phyloP scores from a whole-genome alignment of 2,113 vertebrate species.

The Clinocottus analis region DNA sequence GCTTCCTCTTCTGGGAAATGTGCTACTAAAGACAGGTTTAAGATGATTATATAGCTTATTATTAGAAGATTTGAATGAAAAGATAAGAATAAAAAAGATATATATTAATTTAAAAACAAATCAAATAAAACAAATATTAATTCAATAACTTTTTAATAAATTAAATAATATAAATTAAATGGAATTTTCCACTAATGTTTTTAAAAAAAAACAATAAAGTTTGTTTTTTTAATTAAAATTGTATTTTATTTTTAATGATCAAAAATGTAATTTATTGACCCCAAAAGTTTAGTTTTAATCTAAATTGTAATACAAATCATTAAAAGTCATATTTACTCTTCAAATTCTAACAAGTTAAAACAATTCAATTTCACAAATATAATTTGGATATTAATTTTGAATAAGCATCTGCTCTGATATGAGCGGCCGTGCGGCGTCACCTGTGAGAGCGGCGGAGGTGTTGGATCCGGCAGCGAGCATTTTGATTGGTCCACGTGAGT shows the following conservation, averaged over 20 bases:
- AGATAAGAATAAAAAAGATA: no score
- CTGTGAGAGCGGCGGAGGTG: constrained; percentile 93
- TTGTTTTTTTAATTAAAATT: no score
- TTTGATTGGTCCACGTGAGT: constrained; percentile 84
- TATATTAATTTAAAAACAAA: no score
- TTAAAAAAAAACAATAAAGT: no score
- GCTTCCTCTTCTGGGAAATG: neutral
- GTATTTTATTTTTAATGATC: no score
- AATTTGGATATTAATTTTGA: neutral
- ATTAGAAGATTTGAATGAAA: neutral
- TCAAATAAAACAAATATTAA: no score
- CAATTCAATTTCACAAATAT: neutral
- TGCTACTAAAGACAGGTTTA: neutral
- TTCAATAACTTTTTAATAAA: no score
- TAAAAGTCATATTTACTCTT: neutral
- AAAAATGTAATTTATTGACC: neutral
- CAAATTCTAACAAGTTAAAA: neutral
- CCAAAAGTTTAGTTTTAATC: neutral
- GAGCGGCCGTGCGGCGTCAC: no score
- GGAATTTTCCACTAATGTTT: neutral
- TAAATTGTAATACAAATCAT: neutral
- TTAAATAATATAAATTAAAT: neutral
- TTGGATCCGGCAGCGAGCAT: constrained; percentile 94
- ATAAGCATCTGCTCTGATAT: no score
- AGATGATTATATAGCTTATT: neutral